Conservation (phyloP, 2,888 invertebrate genomes). For the Troides helena region DNA sequence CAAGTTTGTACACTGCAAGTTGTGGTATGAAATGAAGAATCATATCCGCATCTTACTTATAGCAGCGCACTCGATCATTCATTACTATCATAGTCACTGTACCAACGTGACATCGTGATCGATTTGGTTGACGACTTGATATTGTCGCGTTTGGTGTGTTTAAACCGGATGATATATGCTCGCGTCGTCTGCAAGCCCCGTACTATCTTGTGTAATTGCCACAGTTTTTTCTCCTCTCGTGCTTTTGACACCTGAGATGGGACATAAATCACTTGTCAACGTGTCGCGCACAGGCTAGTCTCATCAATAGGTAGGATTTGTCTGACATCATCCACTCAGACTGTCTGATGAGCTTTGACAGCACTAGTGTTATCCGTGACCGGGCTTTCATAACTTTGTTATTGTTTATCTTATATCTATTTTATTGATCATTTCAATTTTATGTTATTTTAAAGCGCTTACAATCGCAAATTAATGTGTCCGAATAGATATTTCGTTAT, state of each 20-base stretch:
- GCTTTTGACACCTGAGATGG: slow-evolving; percentile 68
- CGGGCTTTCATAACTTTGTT: background rate
- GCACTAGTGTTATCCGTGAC: slow-evolving; percentile 42
- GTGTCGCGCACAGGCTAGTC: slow-evolving; percentile 60
- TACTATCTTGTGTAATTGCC: slow-evolving; percentile 63
- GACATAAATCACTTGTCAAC: slow-evolving; percentile 75
- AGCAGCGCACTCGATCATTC: slow-evolving; percentile 16
- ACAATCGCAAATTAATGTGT: background rate
- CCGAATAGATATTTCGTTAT: background rate
- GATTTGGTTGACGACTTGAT: slow-evolving; percentile 49
- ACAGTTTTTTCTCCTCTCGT: slow-evolving; percentile 51
- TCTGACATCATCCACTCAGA: slow-evolving; percentile 61
- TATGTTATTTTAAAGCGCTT: background rate
- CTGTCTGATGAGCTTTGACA: slow-evolving; percentile 54
- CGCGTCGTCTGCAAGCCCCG: slow-evolving; percentile 56
- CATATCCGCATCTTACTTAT: slow-evolving; percentile 24
- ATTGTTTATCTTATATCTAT: background rate
- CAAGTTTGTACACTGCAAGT: background rate
- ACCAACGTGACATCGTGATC: slow-evolving; percentile 32
- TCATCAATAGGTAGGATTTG: slow-evolving; percentile 58
- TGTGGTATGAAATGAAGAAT: slow-evolving; percentile 7
- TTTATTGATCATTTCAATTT: slow-evolving; percentile 1
- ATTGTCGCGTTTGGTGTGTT: slow-evolving; percentile 54
- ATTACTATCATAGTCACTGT: slow-evolving; percentile 16
- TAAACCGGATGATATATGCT: slow-evolving; percentile 64